Conservation (phyloP, 2,888 invertebrate species). For the Alviniconcha strummeri region DNA sequence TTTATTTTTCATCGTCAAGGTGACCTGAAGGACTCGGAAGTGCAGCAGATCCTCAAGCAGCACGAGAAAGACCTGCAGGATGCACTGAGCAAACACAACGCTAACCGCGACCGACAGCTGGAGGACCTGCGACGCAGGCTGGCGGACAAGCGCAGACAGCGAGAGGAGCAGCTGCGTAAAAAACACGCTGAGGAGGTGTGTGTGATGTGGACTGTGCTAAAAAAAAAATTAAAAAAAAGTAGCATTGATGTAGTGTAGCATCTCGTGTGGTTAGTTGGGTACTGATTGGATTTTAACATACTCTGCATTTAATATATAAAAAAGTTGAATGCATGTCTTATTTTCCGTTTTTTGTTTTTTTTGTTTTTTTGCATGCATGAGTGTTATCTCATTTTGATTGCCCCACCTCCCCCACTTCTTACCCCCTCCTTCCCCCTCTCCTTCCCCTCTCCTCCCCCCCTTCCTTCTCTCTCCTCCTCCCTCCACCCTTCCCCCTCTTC, state of each 20-base stretch:
- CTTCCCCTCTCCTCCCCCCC: neutral
- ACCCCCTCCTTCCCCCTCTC: neutral
- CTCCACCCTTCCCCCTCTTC: neutral
- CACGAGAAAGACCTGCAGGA: slow-evolving; percentile 63
- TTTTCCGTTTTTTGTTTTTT: no score
- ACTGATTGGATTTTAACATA: neutral
- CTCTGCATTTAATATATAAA: neutral
- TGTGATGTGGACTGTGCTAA: neutral
- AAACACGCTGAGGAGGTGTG: slow-evolving; percentile 67
- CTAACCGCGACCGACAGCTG: slow-evolving; percentile 54
- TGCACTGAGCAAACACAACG: slow-evolving; percentile 54
- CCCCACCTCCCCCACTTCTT: neutral
- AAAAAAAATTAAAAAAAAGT: neutral
- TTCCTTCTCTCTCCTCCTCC: neutral
- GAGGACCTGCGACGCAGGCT: slow-evolving; percentile 60
- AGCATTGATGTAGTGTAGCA: neutral
- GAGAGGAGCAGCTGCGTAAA: slow-evolving; percentile 56
- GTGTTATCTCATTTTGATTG: no score
- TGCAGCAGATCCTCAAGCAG: slow-evolving; percentile 57
- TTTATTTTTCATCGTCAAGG: slow-evolving; percentile 39
- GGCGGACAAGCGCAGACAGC: slow-evolving; percentile 60
- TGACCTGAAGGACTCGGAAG: slow-evolving; percentile 57
- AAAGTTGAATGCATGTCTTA: neutral
- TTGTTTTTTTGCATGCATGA: no score
- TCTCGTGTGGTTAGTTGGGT: neutral